These are phyloP conservation scores for Phenganax stokvisi DNA, from an alignment of 92 coral and sea anemone species.

Conservation along the genomic window DNA sequence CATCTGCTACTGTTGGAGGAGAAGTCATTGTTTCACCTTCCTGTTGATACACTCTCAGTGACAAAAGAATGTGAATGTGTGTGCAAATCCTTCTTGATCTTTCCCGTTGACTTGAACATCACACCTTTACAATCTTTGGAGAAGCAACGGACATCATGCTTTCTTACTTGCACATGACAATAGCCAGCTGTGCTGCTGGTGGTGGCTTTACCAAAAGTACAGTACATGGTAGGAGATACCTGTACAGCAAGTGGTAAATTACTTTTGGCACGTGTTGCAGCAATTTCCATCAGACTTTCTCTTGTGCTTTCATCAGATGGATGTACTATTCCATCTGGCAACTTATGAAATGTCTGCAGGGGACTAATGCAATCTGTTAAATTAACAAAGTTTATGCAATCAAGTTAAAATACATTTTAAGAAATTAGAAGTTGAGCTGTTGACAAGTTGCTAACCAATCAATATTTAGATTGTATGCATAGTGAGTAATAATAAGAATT, in stretches of 20 bases:
- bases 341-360: background rate
- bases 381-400: too few relatives aligned
- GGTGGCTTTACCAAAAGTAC: constrained; percentile 37
- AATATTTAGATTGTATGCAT: too few relatives aligned
- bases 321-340: background rate
- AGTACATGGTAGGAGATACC: constrained; percentile 39
- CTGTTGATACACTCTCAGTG: background rate
- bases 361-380: constrained; percentile 13
- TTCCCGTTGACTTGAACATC: background rate
- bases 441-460: too few relatives aligned
- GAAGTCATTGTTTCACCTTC: too few relatives aligned
- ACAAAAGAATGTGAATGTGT: background rate
- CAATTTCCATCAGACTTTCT: constrained; percentile 1
- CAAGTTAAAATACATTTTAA: too few relatives aligned
- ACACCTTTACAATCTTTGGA: constrained; percentile 33
- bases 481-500: too few relatives aligned
- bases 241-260: constrained; percentile 36
- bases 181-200: constrained; percentile 38
- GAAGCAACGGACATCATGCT: constrained; percentile 6
- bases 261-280: background rate
- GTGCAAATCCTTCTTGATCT: background rate
- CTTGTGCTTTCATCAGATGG: constrained; percentile 32
- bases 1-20: too few relatives aligned
- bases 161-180: constrained; percentile 33
- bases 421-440: too few relatives aligned